Base-by-base conservation (phyloP, 2,888 invertebrate species). In the Megastigmus dorsalis region DNA sequence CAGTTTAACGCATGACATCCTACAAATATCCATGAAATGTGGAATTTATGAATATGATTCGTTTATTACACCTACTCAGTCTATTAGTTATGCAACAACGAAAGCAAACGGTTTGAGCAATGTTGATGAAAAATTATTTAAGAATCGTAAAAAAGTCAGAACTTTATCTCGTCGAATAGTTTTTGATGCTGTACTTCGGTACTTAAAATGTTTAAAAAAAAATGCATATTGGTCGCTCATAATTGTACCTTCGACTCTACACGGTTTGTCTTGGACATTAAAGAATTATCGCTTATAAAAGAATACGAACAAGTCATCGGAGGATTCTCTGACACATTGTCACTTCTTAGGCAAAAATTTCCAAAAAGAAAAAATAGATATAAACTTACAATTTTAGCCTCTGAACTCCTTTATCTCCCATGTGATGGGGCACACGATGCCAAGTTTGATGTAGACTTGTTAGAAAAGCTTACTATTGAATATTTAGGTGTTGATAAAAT, bases 201-300 rank as follows among this genome's bases (percentile, higher is more conserved):
- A 36, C 36, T 41, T 76, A 23, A 18, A 69, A 41, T 3, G 10
- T 18, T 10, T 73, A 15, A 2, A 33, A n/a, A 69, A 75, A 70
- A 38, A 13, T 72, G 75, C 20, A 60, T 75, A 30, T 28, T 72
- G 5, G 60, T 60, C 18, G 75, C 75, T 1, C 72, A 76, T 28
- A 76, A 76, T 38, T 72, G 67, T 15, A 13, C 13, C 13, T 76
- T 76, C 30, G 68, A 76, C 50, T 57, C 33, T 1, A 9, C 13
- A 13, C 63, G 50, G 5, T 36, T 63, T 6, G 18, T 63, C 1
- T 13, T 10, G 18, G 20, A 18, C 3, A 13, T 67, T 0, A 9
- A 43, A 30, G 13, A 57, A 1, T 28, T 45, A 5, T n/a, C 15
- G 30, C 3, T 67, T 0, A 0, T 55, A 4, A 23, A 67, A 13